Conservation (phyloP, 2,113 vertebrate species). For the Tringa solitaria region DNA sequence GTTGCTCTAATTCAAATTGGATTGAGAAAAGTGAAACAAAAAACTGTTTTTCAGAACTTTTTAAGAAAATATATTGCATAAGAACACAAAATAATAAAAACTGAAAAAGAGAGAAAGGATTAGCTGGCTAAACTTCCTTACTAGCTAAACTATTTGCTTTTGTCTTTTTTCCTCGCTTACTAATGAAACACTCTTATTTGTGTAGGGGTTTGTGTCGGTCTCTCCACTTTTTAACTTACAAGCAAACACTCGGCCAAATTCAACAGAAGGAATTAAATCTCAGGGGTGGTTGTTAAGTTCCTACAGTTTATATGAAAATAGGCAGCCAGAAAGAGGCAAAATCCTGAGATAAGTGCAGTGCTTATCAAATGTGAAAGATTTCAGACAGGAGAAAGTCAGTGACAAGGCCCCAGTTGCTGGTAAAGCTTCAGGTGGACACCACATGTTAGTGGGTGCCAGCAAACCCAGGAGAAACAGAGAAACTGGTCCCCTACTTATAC, state of each 20-base stretch:
- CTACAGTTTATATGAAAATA: not conserved
- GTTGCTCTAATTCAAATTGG: not conserved
- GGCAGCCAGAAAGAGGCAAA: not conserved
- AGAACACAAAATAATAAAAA: not conserved
- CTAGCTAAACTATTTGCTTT: not conserved
- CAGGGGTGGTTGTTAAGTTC: not conserved
- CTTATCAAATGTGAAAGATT: not conserved
- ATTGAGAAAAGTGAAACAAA: not conserved
- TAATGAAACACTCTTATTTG: not conserved
- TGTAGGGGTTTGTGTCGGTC: rapidly evolving
- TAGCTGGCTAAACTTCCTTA: not conserved
- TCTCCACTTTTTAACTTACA: not conserved
- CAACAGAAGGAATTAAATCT: not conserved
- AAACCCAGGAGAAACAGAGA: not conserved
- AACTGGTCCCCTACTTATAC: rapidly evolving
- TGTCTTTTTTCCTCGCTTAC: not conserved
- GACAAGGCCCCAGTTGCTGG: not conserved
- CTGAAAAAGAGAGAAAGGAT: not conserved
- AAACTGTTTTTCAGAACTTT: not conserved
- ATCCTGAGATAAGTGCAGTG: not conserved
- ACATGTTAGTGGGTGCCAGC: rapidly evolving
- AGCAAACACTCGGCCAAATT: not conserved
- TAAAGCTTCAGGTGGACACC: not conserved
- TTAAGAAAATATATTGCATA: not conserved
- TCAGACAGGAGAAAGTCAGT: not conserved